These are phyloP conservation scores for Pogoniulus pusillus DNA, from an alignment of 2,797 vertebrate species.

Conservation along the genomic window DNA sequence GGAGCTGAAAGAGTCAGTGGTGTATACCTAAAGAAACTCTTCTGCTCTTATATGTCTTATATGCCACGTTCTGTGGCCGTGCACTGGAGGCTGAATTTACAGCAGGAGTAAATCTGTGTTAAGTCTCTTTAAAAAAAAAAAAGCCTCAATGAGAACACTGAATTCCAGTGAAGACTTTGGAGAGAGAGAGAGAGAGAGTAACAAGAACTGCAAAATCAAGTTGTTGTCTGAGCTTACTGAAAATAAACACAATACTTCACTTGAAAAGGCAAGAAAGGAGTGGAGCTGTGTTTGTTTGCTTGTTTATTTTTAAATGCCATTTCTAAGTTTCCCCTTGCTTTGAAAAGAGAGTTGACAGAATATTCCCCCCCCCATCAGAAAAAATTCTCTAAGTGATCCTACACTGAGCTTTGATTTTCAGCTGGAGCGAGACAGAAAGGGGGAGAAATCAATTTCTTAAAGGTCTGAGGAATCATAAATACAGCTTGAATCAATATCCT, in stretches of 20 bases:
- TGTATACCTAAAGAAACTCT: background rate
- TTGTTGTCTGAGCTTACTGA: background rate
- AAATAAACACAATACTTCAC: background rate
- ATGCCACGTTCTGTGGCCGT: background rate
- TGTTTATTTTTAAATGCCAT: slow-evolving; percentile 33
- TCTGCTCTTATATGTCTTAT: fast-evolving
- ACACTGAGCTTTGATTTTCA: slow-evolving; percentile 74
- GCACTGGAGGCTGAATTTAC: background rate
- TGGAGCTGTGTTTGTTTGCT: background rate
- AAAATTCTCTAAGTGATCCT: slow-evolving; percentile 55
- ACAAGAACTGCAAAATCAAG: background rate
- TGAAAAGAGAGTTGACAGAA: background rate
- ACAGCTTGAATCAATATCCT: slow-evolving; percentile 71
- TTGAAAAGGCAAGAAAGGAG: background rate
- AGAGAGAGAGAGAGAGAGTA: background rate
- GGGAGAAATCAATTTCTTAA: slow-evolving; percentile 72
- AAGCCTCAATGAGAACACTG: background rate
- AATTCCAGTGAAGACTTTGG: background rate
- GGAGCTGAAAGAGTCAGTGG: background rate
- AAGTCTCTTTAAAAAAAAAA: background rate
- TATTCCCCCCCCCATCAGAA: background rate
- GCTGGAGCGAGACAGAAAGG: slow-evolving; percentile 50
- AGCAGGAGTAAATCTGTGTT: background rate
- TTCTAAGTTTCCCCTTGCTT: background rate
- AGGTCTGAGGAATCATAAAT: slow-evolving; percentile 76